Evolutionary conservation across 2,113 vertebrate species (phyloP), one percentile per base, ranked within the genome.

Genomic region (Sardina pilchardus): DNA sequence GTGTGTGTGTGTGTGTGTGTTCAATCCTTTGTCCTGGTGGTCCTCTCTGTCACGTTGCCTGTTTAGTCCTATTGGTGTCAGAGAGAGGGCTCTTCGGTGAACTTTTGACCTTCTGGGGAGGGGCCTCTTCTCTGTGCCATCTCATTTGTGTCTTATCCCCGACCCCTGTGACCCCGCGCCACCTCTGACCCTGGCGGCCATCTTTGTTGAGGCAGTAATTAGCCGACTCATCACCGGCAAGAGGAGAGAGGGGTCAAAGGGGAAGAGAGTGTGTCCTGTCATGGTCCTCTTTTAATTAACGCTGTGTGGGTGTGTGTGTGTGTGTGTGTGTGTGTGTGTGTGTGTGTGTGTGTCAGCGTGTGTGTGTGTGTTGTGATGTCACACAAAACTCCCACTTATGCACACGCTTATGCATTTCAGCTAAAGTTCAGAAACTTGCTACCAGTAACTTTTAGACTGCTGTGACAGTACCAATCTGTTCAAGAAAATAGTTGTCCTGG

Each of bases 231-330:
- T 71, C 63, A 71, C 16, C 16, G 63, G 63, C n/a, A 16, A 71
- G 26, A 71, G 26, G 63, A 71, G 63, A 34, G 63, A 12, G 8
- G 63, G 63, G 63, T 71, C 48, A 83, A 0, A 83, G 26, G 24
- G 24, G 14, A 53, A 1, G 14, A 17, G 26, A 19, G 26, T 53
- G 30, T 83, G 82, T 26, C 47, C 48, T 6, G 63, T 30, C 26
- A 56, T 50, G 47, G 82, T 83, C 82, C 30, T 53, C 30, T 36
- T 50, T 34, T 83, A 83, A 83, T 83, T 53, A 83, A 12, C 82
- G 12, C 24, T 30, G 43, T 82, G 24, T 9, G 82, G 36, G 47
- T 82, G 44, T 36, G 45, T 56, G 44, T 82, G 47, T 50, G 82
- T 82, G 45, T 30, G 82, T 34, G 82, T 50, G 47, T 39, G 14